A percentile compares a stretch with the other conserved stretches of the same genome.
phyloP scores from a whole-genome alignment of 2,113 vertebrate genomes.

The Melospiza melodia region DNA sequence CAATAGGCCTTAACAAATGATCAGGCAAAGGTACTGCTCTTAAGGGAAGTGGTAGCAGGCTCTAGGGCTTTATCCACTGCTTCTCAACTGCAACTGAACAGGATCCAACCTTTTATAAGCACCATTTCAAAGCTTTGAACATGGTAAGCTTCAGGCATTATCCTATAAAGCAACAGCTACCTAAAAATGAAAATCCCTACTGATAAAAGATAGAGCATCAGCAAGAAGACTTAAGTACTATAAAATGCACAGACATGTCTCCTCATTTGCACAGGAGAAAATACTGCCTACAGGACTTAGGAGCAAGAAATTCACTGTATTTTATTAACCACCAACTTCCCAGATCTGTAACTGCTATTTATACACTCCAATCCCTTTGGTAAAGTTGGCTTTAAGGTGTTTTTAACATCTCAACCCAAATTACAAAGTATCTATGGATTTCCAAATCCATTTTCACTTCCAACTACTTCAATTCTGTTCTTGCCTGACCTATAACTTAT shows the following conservation, averaged over 20 bases:
- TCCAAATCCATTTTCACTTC: slow-evolving; percentile 28
- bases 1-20: neutral
- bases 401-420: neutral
- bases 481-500: slow-evolving; percentile 18
- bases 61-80: neutral
- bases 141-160: neutral
- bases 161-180: neutral
- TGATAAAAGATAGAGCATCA: neutral
- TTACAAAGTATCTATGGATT: neutral
- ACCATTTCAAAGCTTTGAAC: neutral
- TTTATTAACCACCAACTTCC: neutral
- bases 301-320: neutral
- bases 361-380: neutral
- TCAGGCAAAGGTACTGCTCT: neutral
- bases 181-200: neutral
- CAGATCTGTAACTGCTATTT: neutral
- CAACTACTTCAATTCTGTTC: neutral
- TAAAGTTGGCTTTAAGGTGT: neutral
- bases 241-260: neutral
- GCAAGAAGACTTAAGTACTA: neutral
- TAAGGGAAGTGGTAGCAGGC: neutral
- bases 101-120: neutral
- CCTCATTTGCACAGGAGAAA: neutral
- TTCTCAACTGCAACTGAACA: neutral
- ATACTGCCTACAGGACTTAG: neutral